phyloP scores from a whole-genome alignment of 2,888 invertebrate species.

The Fragum fragum region DNA sequence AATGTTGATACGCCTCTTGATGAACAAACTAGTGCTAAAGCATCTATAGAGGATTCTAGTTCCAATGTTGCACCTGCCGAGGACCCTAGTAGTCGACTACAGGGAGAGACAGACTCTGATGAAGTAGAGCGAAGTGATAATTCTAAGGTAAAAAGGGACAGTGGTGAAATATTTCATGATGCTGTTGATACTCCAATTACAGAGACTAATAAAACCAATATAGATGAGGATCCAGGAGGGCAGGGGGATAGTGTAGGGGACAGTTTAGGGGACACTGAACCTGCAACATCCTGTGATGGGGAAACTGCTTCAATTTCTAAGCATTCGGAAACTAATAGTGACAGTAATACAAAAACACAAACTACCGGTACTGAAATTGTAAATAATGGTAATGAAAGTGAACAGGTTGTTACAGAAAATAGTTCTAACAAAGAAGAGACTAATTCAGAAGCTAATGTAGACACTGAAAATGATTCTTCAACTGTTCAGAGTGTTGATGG shows the following conservation, averaged over 20 bases:
- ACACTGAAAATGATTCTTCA: conserved; percentile 25
- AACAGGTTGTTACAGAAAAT: not conserved
- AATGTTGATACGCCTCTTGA: conserved; percentile 8
- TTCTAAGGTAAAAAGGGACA: conserved; percentile 47
- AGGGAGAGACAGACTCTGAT: conserved; percentile 32
- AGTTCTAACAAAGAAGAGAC: conserved; percentile 10
- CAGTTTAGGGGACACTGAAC: conserved; percentile 21
- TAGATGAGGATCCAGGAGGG: conserved; percentile 51
- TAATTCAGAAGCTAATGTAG: conserved; percentile 18
- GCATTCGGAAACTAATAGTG: conserved; percentile 27
- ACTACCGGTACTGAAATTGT: not conserved
- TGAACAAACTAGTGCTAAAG: conserved; percentile 19
- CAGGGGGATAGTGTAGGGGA: not conserved
- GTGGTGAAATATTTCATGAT: conserved; percentile 63
- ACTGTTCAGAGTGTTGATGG: not conserved
- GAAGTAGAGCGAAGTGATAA: conserved; percentile 44
- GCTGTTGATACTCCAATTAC: conserved; percentile 43
- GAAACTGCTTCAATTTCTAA: conserved; percentile 16
- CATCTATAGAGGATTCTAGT: conserved; percentile 13
- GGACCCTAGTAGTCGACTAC: conserved; percentile 31
- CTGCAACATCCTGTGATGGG: conserved; percentile 24
- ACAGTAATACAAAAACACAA: conserved; percentile 5
- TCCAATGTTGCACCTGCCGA: not conserved
- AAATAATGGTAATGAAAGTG: conserved; percentile 13
- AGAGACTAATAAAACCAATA: conserved; percentile 29